Evolutionary conservation across 2,797 vertebrate genomes (phyloP).

Genomic region (Gobio occitaniae): DNA sequence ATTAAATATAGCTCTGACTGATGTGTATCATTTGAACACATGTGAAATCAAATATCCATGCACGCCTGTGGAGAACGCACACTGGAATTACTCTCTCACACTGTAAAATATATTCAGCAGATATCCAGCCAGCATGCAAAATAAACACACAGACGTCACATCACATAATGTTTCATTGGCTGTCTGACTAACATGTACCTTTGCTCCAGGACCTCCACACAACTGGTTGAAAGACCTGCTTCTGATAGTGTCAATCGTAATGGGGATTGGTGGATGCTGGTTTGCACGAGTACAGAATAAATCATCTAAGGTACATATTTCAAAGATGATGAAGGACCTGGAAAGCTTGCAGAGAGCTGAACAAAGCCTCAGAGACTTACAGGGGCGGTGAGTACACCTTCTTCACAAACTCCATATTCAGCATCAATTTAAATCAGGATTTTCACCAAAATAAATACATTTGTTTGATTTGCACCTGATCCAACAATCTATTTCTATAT

Average conservation of each 20-base stretch:
- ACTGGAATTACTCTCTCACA: background rate
- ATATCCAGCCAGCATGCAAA: background rate
- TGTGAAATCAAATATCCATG: conserved; percentile 21
- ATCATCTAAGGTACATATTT: conserved; percentile 90
- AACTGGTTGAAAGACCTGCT: conserved; percentile 99
- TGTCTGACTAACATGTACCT: conserved; percentile 3
- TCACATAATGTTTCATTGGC: conserved; percentile 2
- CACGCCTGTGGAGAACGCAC: background rate
- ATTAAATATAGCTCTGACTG: conserved; percentile 50
- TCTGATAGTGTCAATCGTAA: conserved; percentile 93
- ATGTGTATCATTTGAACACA: conserved; percentile 33
- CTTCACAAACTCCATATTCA: background rate
- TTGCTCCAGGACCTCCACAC: conserved; percentile 83
- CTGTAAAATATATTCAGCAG: background rate
- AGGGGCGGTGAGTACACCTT: conserved; percentile 87
- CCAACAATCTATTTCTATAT: background rate
- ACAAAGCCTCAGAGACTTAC: conserved; percentile 91
- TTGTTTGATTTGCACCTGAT: background rate
- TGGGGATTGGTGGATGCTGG: conserved; percentile 96
- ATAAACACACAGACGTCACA: background rate
- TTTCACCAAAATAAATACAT: background rate
- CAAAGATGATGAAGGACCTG: conserved; percentile 98
- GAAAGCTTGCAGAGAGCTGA: conserved; percentile 96
- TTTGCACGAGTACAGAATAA: conserved; percentile 96
- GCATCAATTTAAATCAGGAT: background rate